These are phyloP conservation scores for Perizoma affinitatum DNA, from an alignment of 2,888 invertebrate species.

Conservation along the genomic window DNA sequence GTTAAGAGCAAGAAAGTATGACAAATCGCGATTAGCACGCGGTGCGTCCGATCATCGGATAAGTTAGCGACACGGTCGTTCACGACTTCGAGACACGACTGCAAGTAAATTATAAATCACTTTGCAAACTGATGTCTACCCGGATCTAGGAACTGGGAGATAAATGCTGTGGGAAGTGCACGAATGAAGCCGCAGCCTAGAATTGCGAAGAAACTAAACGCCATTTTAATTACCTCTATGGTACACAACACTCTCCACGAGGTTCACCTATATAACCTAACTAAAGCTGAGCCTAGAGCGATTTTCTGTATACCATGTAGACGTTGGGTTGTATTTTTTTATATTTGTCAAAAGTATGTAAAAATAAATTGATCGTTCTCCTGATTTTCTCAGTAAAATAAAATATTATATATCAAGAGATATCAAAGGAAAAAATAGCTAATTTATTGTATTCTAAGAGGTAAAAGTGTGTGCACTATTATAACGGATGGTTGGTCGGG, in stretches of 20 bases:
- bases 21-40: conserved; percentile 62
- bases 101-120: conserved; percentile 51
- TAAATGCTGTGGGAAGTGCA: conserved; percentile 36
- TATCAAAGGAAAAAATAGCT: conserved; percentile 20
- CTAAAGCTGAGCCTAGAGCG: no score
- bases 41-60: conserved; percentile 47
- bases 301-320: no score
- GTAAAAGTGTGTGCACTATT: conserved; percentile 48
- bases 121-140: conserved; percentile 45
- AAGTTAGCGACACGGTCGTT: conserved; percentile 50
- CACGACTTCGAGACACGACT: conserved; percentile 38
- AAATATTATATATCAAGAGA: conserved; percentile 31
- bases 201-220: conserved; percentile 19
- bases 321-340: not conserved
- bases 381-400: conserved; percentile 23
- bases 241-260: no score
- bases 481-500: conserved; percentile 64
- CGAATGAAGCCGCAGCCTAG: conserved; percentile 20
- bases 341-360: conserved; percentile 7
- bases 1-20: conserved; percentile 63
- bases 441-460: conserved; percentile 35
- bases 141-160: conserved; percentile 40
- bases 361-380: conserved; percentile 22
- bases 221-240: no score
- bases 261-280: no score